Percentiles rank a stretch among this genome's conserved stretches.
phyloP scores from a whole-genome alignment of 2,797 vertebrate genomes.

The Sebastes taczanowskii region DNA sequence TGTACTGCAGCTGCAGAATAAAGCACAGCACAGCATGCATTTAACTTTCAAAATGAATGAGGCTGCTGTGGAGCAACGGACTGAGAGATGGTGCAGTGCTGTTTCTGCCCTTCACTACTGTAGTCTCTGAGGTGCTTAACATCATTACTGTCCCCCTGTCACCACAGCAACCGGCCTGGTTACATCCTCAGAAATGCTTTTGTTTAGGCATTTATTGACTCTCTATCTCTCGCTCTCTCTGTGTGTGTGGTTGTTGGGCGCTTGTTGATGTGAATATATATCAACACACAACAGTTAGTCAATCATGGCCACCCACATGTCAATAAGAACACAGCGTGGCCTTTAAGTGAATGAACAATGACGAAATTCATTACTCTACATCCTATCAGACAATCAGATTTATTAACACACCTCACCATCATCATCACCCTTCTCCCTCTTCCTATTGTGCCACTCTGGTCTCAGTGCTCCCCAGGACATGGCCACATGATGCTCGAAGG shows the following conservation, averaged over 20 bases:
- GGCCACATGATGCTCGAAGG: slow-evolving; percentile 35
- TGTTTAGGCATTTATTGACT: slow-evolving; percentile 58
- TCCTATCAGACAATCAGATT: slow-evolving; percentile 65
- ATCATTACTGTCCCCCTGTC: slow-evolving; percentile 69
- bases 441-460: slow-evolving; percentile 15
- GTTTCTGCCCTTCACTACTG: slow-evolving; percentile 55
- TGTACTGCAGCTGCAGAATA: slow-evolving; percentile 26
- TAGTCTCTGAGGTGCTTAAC: slow-evolving; percentile 69
- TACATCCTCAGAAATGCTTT: slow-evolving; percentile 63
- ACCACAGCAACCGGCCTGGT: slow-evolving; percentile 73
- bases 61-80: slow-evolving; percentile 15
- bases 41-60: slow-evolving; percentile 30
- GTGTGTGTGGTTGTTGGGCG: not conserved
- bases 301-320: slow-evolving; percentile 31
- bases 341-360: slow-evolving; percentile 68
- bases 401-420: slow-evolving; percentile 46
- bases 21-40: not conserved
- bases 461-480: slow-evolving; percentile 34
- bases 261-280: slow-evolving; percentile 24
- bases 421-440: slow-evolving; percentile 38
- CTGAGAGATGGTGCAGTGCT: slow-evolving; percentile 60
- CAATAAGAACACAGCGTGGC: slow-evolving; percentile 39
- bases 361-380: slow-evolving; percentile 59
- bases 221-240: not conserved
- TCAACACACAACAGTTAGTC: slow-evolving; percentile 29